Evolutionary conservation across 2,888 invertebrate species (phyloP).

Genomic region (Esperia sulphurella): DNA sequence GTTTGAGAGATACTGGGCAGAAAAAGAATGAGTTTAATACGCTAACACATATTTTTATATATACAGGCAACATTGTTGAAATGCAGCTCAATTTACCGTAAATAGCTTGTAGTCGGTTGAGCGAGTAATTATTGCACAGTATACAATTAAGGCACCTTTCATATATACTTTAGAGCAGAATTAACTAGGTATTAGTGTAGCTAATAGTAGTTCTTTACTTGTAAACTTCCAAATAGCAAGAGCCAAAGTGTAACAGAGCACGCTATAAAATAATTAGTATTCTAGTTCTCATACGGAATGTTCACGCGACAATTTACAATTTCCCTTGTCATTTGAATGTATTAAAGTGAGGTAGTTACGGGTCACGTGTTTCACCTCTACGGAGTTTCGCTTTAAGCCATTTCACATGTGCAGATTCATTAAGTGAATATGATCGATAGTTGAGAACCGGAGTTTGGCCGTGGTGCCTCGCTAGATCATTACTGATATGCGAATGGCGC

Average conservation of each 20-base stretch:
- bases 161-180: neutral
- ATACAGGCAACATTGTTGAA: neutral
- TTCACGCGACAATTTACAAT: conserved; percentile 32
- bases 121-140: neutral
- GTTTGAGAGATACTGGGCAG: neutral
- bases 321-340: conserved; percentile 25
- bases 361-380: conserved; percentile 13
- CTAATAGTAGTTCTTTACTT: conserved; percentile 6
- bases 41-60: too few species aligned
- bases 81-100: neutral
- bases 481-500: conserved; percentile 70
- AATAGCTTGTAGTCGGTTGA: neutral
- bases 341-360: conserved; percentile 16
- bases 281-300: conserved; percentile 32
- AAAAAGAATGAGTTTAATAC: too few species aligned
- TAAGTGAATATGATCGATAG: conserved; percentile 66
- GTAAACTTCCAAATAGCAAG: conserved; percentile 21
- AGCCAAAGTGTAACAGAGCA: conserved; percentile 35
- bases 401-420: conserved; percentile 43
- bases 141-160: too few species aligned
- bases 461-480: conserved; percentile 61
- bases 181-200: neutral
- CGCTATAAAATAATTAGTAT: conserved; percentile 54
- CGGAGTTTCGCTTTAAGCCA: conserved; percentile 22
- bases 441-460: conserved; percentile 37